Base-by-base conservation (phyloP, 2,888 invertebrate species). In the Phyllotreta striolata region DNA sequence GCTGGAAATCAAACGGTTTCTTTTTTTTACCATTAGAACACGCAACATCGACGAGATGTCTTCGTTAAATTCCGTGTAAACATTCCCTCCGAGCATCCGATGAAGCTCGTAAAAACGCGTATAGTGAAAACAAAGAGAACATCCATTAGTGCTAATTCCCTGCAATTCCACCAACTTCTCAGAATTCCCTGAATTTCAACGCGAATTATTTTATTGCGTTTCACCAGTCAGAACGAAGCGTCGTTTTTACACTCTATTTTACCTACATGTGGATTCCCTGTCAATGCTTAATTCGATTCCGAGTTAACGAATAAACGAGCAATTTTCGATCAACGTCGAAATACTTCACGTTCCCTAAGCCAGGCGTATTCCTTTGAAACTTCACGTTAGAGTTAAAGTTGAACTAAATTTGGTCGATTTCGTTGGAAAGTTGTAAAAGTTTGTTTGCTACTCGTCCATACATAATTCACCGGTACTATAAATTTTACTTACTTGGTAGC, bases 401-500 rank as follows among this genome's bases (percentile, higher is more conserved):
- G 24, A 24, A 24, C 24, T 24, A 3, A 24, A 4, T 24, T 24
- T 24, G 4, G 24, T 24, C 24, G 41, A 12, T 34, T 6, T 7
- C 3, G 4, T 10, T 49, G 34, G 0, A 34, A 49, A 4, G 12
- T 34, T 6, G 13, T 6, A n/a, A 34, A 47, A 14, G 10, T n/a
- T n/a, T 1, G 24, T 41, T 13, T 34, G 41, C 12, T 54, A 38
- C 38, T 13, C 12, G 2, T 24, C 24, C 49, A 12, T n/a, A 43
- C 39, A 9, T 24, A 9, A 41, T 37, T 38, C 0, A 12, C n/a
- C 8, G 1, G 24, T 40, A 14, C 35, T 44, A 24, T 44, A 37
- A 24, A 24, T 24, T 24, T 24, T 43, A 60, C 39, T 83, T 81
- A 89, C 92, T 92, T 89, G 54, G 86, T 88, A 10, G 91, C 88